phyloP scores from a whole-genome alignment of 2,113 vertebrate genomes.

The Pogona vitticeps region DNA sequence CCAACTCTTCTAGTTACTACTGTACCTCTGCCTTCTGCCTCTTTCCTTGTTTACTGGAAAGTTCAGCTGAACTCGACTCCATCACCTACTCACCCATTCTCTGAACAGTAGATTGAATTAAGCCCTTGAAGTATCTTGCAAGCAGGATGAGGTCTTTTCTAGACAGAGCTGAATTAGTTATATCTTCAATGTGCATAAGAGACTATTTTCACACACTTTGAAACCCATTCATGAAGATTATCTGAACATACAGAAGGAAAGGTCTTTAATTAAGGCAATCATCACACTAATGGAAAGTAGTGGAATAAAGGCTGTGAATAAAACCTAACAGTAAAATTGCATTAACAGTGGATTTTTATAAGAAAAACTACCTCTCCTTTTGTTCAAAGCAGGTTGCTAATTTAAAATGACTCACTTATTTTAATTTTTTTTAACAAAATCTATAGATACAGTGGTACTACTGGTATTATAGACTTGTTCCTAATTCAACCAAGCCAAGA shows the following conservation, averaged over 20 bases:
- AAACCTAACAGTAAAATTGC: neutral
- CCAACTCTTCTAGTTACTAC: no score
- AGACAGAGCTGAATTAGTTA: neutral
- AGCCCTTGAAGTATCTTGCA: neutral
- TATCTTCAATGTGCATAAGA: neutral
- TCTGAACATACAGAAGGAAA: slow-evolving; percentile 1
- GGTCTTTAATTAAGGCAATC: slow-evolving; percentile 29
- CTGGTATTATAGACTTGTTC: neutral
- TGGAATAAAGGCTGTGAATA: slow-evolving; percentile 25
- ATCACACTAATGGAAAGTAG: slow-evolving; percentile 18
- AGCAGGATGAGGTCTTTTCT: neutral
- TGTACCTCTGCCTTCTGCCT: no score
- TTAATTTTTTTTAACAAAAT: neutral
- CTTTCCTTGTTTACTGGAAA: neutral
- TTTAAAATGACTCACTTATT: slow-evolving; percentile 4
- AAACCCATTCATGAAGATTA: slow-evolving; percentile 25
- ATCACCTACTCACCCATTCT: no score
- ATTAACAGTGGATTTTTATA: slow-evolving; percentile 9
- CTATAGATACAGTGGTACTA: neutral
- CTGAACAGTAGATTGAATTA: neutral
- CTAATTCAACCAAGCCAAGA: neutral
- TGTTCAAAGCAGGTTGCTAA: slow-evolving; percentile 20
- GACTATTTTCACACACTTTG: neutral
- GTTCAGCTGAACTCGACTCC: neutral
- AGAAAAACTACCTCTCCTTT: slow-evolving; percentile 5